Percentiles rank a stretch among this genome's conserved stretches.
phyloP scores from a whole-genome alignment of 2,888 invertebrate genomes.

The Pecten maximus region DNA sequence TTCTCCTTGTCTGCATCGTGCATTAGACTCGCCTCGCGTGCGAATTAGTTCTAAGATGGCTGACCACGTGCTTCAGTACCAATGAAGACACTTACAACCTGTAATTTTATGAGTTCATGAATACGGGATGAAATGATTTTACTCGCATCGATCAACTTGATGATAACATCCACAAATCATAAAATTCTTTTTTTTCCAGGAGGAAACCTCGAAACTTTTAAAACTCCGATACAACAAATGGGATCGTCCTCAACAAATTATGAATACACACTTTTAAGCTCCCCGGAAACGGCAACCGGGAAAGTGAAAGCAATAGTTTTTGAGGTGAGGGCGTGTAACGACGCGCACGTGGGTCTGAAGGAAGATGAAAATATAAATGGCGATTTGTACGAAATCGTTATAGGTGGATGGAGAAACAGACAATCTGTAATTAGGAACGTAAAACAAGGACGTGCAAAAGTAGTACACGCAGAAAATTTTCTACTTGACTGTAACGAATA shows the following conservation, averaged over 20 bases:
- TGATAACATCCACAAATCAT: too few relatives aligned
- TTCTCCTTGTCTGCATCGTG: too few relatives aligned
- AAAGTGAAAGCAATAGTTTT: background rate
- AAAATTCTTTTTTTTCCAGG: background rate
- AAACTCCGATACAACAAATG: background rate
- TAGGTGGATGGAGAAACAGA: background rate
- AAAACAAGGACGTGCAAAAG: background rate
- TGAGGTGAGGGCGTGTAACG: background rate
- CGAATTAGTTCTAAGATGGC: too few relatives aligned
- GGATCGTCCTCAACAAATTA: background rate
- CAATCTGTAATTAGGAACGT: background rate
- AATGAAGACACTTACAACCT: too few relatives aligned
- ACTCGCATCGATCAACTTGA: too few relatives aligned
- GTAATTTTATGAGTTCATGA: too few relatives aligned
- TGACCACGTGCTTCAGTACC: too few relatives aligned
- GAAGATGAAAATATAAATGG: background rate
- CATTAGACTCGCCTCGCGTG: too few relatives aligned
- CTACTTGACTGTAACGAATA: background rate
- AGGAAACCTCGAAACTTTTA: background rate
- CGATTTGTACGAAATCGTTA: background rate
- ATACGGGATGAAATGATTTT: too few relatives aligned
- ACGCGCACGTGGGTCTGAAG: background rate
- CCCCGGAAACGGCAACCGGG: background rate
- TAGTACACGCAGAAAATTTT: background rate
- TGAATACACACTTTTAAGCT: background rate